Evolutionary conservation across 2,888 invertebrate species (phyloP).

Genomic region (Trypoxylon attenuatum): DNA sequence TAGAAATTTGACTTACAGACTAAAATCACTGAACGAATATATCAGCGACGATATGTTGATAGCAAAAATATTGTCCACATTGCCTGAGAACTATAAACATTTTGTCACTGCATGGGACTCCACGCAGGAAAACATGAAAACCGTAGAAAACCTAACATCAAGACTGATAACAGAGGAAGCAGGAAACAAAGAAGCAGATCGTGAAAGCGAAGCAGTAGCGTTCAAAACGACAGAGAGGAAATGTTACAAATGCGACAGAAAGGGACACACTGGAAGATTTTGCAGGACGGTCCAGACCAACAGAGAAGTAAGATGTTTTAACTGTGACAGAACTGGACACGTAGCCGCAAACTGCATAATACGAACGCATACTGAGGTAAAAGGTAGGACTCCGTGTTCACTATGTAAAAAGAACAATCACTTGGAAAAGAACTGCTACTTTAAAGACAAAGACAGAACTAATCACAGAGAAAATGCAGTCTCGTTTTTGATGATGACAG

Average conservation of each 20-base stretch:
- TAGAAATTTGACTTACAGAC: not conserved
- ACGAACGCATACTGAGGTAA: not conserved
- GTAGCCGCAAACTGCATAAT: not conserved
- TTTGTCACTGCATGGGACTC: not conserved
- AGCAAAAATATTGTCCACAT: not conserved
- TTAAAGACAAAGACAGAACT: too few species aligned
- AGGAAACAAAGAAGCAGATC: not conserved
- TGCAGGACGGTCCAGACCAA: not conserved
- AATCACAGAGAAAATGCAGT: too few species aligned
- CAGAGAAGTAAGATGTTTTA: not conserved
- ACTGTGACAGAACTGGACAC: not conserved
- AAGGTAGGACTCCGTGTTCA: not conserved
- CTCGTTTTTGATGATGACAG: too few species aligned
- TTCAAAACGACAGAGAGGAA: not conserved
- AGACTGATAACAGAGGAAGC: not conserved
- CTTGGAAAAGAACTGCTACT: not conserved
- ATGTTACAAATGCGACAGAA: not conserved
- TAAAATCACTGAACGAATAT: not conserved
- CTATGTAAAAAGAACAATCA: not conserved
- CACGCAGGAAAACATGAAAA: not conserved
- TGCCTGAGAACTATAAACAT: not conserved
- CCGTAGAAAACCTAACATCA: slow-evolving; percentile 1
- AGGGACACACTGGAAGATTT: not conserved
- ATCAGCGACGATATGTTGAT: not conserved
- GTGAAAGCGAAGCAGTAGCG: not conserved